A percentile compares a stretch with the other conserved stretches of the same genome.
Evolutionary conservation across 35 echinoderm and acorn worm genomes (phyloP).

Genomic region (Apostichopus parvimensis): DNA sequence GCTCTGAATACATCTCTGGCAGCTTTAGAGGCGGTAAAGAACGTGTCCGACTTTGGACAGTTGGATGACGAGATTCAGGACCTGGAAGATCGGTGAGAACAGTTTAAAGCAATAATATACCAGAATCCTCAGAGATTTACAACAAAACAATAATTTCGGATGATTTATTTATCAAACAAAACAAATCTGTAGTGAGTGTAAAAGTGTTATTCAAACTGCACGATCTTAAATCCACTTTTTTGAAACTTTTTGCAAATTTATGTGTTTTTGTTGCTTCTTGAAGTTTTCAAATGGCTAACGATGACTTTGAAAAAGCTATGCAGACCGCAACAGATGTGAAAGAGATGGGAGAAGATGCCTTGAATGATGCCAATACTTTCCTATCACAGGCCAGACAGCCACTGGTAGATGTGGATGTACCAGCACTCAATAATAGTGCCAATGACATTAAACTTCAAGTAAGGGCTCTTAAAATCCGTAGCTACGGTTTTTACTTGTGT

Average conservation of each 20-base stretch:
- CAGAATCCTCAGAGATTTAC: too few species aligned
- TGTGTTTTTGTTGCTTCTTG: neutral
- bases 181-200: neutral
- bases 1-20: conserved; percentile 69
- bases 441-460: conserved; percentile 69
- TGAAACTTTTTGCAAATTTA: neutral
- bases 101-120: neutral
- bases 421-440: conserved; percentile 50
- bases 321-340: conserved; percentile 64
- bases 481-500: too few species aligned
- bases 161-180: neutral
- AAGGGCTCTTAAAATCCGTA: neutral
- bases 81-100: conserved; percentile 61
- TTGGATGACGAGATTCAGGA: conserved; percentile 35
- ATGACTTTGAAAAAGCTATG: conserved; percentile 62
- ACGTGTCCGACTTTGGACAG: conserved; percentile 21
- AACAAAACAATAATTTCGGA: too few species aligned
- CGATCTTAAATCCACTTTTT: neutral
- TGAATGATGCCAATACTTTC: conserved; percentile 56
- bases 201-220: neutral
- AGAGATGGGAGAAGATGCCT: conserved; percentile 54
- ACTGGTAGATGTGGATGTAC: conserved; percentile 57
- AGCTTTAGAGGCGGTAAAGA: conserved; percentile 55
- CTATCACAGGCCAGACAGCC: conserved; percentile 71
- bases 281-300: conserved; percentile 67